These are phyloP conservation scores for Yponomeuta plumbellus DNA, from an alignment of 2,888 invertebrate genomes.

Conservation along the genomic window DNA sequence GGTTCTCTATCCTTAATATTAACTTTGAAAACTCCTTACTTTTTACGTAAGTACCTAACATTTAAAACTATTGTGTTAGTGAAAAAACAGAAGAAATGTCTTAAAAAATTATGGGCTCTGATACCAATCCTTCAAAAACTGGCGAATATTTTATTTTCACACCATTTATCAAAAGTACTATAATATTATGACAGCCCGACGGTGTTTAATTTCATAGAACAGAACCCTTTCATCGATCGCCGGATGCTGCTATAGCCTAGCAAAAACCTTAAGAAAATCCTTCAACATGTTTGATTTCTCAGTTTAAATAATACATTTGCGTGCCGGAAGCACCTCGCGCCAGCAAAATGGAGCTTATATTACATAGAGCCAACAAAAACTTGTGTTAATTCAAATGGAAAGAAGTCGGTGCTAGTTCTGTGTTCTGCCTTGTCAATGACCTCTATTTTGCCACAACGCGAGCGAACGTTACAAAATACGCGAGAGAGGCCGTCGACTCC, in stretches of 20 bases:
- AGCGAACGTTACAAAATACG: conserved; percentile 54
- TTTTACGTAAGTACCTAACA: not conserved
- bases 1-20: not conserved
- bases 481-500: conserved; percentile 50
- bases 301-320: conserved; percentile 8
- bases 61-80: not conserved
- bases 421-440: conserved; percentile 72
- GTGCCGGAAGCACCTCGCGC: conserved; percentile 11
- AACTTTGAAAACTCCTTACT: not conserved
- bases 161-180: conserved; percentile 2
- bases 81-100: no score
- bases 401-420: conserved; percentile 54
- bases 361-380: conserved; percentile 25
- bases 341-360: conserved; percentile 10
- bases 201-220: conserved; percentile 6
- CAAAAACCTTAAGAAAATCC: not conserved
- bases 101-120: no score
- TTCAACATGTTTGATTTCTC: not conserved
- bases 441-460: conserved; percentile 57
- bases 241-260: conserved; percentile 7
- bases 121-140: no score
- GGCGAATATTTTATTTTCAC: not conserved
- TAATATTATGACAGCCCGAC: not conserved
- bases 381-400: conserved; percentile 36
- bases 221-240: conserved; percentile 3